phyloP scores from a whole-genome alignment of 2,797 vertebrate genomes.

The Aphelocoma californica region DNA sequence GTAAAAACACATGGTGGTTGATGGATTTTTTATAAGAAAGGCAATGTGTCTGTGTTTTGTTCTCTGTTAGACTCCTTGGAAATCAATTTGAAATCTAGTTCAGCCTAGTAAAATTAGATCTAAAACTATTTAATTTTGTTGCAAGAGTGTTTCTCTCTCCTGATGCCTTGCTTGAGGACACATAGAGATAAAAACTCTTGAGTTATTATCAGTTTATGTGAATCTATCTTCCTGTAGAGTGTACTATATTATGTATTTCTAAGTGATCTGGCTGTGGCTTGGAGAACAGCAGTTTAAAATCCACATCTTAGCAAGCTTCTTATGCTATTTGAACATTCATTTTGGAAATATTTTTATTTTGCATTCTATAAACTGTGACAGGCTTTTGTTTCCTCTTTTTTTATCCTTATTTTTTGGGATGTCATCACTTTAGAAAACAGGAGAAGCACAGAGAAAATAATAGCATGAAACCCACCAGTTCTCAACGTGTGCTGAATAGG shows the following conservation, averaged over 20 bases:
- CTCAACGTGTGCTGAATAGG: neutral
- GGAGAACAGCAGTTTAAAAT: conserved; percentile 51
- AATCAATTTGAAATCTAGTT: conserved; percentile 77
- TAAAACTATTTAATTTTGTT: conserved; percentile 78
- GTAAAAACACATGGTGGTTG: conserved; percentile 48
- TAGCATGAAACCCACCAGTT: neutral
- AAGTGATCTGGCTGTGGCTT: conserved; percentile 25
- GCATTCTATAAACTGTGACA: neutral
- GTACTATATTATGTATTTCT: conserved; percentile 42
- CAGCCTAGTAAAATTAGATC: conserved; percentile 77
- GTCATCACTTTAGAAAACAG: neutral
- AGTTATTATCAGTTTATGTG: conserved; percentile 66
- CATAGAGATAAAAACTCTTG: conserved; percentile 65
- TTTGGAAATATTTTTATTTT: conserved; percentile 41
- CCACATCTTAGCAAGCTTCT: neutral
- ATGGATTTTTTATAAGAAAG: conserved; percentile 68
- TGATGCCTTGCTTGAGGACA: conserved; percentile 65
- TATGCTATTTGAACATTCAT: neutral
- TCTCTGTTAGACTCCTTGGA: conserved; percentile 70
- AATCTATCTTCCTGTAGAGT: conserved; percentile 42
- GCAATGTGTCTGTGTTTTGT: conserved; percentile 18
- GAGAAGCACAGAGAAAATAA: neutral
- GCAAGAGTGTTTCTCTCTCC: conserved; percentile 65
- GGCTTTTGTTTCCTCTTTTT: neutral
- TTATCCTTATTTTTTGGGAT: neutral